Base-by-base conservation (phyloP, 2,888 invertebrate genomes). In the Steinernema hermaphroditum region DNA sequence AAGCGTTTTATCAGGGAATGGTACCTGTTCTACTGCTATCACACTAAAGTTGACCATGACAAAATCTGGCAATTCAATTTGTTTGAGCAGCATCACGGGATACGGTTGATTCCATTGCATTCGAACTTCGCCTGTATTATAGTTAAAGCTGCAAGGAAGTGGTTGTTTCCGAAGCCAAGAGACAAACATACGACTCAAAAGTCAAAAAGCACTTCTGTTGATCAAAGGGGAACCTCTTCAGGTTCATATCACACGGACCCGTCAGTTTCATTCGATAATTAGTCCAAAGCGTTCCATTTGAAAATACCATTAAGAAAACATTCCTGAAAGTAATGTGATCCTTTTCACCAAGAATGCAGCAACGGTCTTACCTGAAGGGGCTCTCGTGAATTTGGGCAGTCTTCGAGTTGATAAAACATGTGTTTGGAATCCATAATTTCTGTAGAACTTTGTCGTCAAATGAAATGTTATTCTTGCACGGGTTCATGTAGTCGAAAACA, bases 161-260 rank as follows among this genome's bases (percentile, higher is more conserved):
- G n/a, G n/a, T n/a, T n/a, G n/a, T n/a, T n/a, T n/a, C n/a, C n/a
- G n/a, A n/a, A n/a, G n/a, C n/a, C n/a, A n/a, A n/a, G n/a, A n/a
- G n/a, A n/a, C n/a, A n/a, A n/a, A 78, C 82, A 74, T 29, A 84
- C 81, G 83, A 83, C 72, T 86, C 86, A 71, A 87, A 86, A 6
- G 86, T 86, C 34, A 86, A 78, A 68, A 77, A 81, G 73, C 86
- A 86, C 74, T 82, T 79, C 71, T 86, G 86, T 32, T 81, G 80
- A 70, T 85, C 85, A 71, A 84, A 84, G 22, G 82, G 82, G 62
- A 82, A 84, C 22, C 78, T 44, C 32, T 83, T 82, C 1, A 86
- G 77, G 71, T 87, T 84, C 86, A 86, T 86, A 68, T 85, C 83
- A 74, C 86, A 86, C 1, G 86, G 86, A 14, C 86, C 86, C 0